Conservation (phyloP, 2,113 vertebrate species). For the Crotalus helleri region DNA sequence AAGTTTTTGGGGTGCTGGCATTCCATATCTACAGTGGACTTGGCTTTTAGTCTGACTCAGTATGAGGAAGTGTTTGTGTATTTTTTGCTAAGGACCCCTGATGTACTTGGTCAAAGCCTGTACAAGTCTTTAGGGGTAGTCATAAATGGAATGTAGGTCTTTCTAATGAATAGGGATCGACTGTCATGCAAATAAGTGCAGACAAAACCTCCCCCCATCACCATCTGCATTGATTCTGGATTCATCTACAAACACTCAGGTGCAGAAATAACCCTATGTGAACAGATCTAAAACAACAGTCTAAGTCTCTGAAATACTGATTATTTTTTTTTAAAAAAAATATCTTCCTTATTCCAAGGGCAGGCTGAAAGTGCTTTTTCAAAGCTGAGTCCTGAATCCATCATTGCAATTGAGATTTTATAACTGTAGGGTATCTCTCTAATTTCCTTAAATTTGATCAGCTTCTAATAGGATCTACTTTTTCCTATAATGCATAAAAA, state of each 20-base stretch:
- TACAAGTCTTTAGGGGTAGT: no score
- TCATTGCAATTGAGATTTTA: conserved; percentile 47
- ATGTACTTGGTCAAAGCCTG: no score
- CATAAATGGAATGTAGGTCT: neutral
- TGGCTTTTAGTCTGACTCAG: no score
- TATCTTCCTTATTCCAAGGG: conserved; percentile 30
- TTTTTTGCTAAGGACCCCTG: no score
- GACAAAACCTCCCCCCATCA: neutral
- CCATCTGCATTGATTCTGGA: neutral
- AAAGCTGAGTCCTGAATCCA: conserved; percentile 22
- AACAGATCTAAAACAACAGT: neutral
- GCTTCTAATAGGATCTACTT: conserved; percentile 48
- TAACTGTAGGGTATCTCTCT: conserved; percentile 36
- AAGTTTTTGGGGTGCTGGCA: no score
- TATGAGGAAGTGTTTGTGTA: no score
- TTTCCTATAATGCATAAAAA: conserved; percentile 45
- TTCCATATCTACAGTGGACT: no score
- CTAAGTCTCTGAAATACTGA: neutral
- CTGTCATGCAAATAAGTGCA: neutral
- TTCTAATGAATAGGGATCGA: neutral
- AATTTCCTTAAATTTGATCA: conserved; percentile 48
- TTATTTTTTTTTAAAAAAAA: neutral
- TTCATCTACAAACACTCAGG: neutral
- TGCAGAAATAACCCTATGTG: neutral
- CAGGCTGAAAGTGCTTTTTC: conserved; percentile 22